Evolutionary conservation across 2,797 vertebrate genomes (phyloP).

Genomic region (Trematomus bernacchii): DNA sequence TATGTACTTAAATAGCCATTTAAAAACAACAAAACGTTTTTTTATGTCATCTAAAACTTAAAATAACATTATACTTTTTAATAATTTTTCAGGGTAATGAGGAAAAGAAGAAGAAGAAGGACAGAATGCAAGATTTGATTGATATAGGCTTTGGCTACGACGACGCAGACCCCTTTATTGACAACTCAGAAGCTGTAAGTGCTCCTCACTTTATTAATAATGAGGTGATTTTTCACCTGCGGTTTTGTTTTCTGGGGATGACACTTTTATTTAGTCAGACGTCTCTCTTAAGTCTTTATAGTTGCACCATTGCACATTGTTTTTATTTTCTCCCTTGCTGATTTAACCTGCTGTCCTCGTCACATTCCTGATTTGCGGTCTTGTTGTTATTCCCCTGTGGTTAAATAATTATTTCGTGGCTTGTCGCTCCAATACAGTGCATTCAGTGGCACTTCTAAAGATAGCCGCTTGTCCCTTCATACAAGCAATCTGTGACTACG

Average conservation of each 20-base stretch:
- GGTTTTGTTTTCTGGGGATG: background rate
- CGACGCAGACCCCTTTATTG: conserved; percentile 97
- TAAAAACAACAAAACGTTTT: background rate
- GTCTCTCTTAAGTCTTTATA: conserved; percentile 12
- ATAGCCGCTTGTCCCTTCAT: conserved; percentile 47
- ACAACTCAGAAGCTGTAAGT: conserved; percentile 99
- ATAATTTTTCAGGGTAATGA: conserved; percentile 62
- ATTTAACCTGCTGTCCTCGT: conserved; percentile 30
- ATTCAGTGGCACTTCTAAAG: conserved; percentile 47
- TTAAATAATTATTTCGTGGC: conserved; percentile 60
- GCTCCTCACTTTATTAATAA: conserved; percentile 10
- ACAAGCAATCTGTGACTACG: conserved; percentile 34
- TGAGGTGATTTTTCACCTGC: background rate
- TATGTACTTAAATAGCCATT: conserved; percentile 13
- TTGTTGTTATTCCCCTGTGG: conserved; percentile 29
- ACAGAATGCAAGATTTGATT: conserved; percentile 95
- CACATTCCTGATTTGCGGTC: conserved; percentile 27
- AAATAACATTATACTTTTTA: background rate
- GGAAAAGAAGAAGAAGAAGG: conserved; percentile 91
- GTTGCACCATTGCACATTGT: background rate
- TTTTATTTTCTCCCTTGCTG: conserved; percentile 14
- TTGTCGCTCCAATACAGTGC: conserved; percentile 37
- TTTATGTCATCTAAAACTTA: conserved; percentile 12
- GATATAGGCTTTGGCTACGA: conserved; percentile 98
- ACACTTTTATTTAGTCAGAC: conserved; percentile 22